Evolutionary conservation across 2,797 vertebrate species (phyloP), one percentile per base, ranked within the genome.

Genomic region (Melanotaenia maccullochi): DNA sequence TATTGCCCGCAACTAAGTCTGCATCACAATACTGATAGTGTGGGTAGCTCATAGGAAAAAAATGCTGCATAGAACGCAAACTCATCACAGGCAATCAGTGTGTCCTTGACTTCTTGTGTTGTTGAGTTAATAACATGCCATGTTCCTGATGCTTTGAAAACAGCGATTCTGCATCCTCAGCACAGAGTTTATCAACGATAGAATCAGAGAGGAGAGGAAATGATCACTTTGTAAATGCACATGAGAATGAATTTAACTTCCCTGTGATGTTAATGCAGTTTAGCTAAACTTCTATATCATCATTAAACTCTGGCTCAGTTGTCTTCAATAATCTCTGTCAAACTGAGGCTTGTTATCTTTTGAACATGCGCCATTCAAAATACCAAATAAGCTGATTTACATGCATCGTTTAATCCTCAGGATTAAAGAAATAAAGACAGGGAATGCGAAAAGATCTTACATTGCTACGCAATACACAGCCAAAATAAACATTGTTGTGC

Each of bases 21-120:
- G 72, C 65, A 74, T 67, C 76, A 80, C 52, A 83, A 82, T 83
- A 89, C 84, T 87, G 82, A 88, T 79, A 73, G 80, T 81, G 73
- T 16, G 24, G 73, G 67, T 65, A 80, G 71, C 65, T 75, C 72
- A 74, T 72, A 44, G 42, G 7, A 20, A 42, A 42, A 55, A 78
- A 68, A 18, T 40, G 78, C 40, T 59, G 54, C 55, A 68, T 3
- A 52, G 58, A 60, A 82, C 25, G 65, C 58, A 66, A 66, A 68
- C 56, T 65, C 30, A 58, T 69, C 58, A 59, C 0, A 51, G 60
- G 18, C 57, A 73, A 70, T 75, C 71, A 65, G 4, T 2, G 11
- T 33, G 8, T n/a, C 49, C 16, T 22, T 32, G 49, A 76, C 71
- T 51, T 79, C 60, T 52, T 13, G 55, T 52, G 42, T 5, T 54